Evolutionary conservation across 2,888 invertebrate genomes (phyloP).

Genomic region (Synanthedon tipuliformis): DNA sequence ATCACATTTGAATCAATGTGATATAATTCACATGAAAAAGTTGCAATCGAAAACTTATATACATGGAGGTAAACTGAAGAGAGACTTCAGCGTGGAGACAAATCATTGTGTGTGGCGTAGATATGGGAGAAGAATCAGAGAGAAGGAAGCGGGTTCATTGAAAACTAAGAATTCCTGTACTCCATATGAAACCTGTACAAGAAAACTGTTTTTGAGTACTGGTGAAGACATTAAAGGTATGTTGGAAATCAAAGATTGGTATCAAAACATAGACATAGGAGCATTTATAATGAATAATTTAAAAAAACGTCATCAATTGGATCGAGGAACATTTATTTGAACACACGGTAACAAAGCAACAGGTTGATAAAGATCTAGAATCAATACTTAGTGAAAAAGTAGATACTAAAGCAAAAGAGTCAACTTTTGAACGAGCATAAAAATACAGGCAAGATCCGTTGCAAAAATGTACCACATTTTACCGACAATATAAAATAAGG

Average conservation of each 20-base stretch:
- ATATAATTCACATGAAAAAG: slow-evolving; percentile 25
- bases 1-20: slow-evolving; percentile 27
- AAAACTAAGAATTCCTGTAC: slow-evolving; percentile 30
- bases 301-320: slow-evolving; percentile 34
- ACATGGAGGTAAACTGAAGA: slow-evolving; percentile 16
- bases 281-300: slow-evolving; percentile 39
- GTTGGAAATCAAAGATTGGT: slow-evolving; percentile 6
- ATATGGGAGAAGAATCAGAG: slow-evolving; percentile 29
- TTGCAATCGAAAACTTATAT: slow-evolving; percentile 18
- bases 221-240: slow-evolving; percentile 32
- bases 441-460: no score
- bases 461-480: no score
- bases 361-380: slow-evolving; percentile 33
- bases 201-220: slow-evolving; percentile 26
- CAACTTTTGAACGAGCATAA: neutral
- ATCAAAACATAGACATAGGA: slow-evolving; percentile 25
- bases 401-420: slow-evolving; percentile 22
- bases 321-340: slow-evolving; percentile 32
- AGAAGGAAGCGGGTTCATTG: slow-evolving; percentile 18
- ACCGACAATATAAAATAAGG: no score
- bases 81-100: slow-evolving; percentile 50
- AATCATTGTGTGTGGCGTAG: slow-evolving; percentile 42
- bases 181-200: slow-evolving; percentile 22
- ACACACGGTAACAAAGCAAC: slow-evolving; percentile 28
- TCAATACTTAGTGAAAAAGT: slow-evolving; percentile 24